phyloP scores from a whole-genome alignment of 2,113 vertebrate genomes.

The Myocastor coypus region DNA sequence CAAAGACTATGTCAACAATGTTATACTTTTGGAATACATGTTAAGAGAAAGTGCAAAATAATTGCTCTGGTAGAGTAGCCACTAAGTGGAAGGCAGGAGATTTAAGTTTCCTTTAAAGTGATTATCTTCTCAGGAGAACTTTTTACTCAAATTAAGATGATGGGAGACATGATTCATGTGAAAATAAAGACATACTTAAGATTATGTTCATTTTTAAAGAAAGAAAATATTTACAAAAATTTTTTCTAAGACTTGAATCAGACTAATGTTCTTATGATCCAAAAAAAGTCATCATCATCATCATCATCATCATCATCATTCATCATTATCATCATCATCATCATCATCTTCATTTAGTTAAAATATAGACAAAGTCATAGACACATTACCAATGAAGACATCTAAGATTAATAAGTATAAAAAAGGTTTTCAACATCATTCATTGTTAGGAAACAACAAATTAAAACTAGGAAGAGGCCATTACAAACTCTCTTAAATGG shows the following conservation, averaged over 20 bases:
- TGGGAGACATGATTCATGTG: not conserved
- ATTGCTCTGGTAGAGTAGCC: conserved; percentile 43
- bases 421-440: not conserved
- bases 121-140: not conserved
- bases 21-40: conserved; percentile 12
- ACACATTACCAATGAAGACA: not conserved
- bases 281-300: no score
- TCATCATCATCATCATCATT: no score
- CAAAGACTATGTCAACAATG: not conserved
- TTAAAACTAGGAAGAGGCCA: not conserved
- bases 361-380: conserved; percentile 24
- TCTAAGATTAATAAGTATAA: not conserved
- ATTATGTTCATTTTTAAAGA: not conserved
- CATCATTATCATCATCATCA: no score
- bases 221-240: conserved; percentile 14
- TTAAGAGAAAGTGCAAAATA: conserved; percentile 14
- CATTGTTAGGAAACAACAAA: not conserved
- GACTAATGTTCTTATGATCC: not conserved
- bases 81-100: not conserved
- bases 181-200: conserved; percentile 27
- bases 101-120: conserved; percentile 25
- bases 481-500: not conserved
- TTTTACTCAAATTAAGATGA: not conserved
- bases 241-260: not conserved
- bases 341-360: not conserved